Percentiles rank a stretch among this genome's conserved stretches.
These are phyloP conservation scores for Eupithecia vulgata DNA, from an alignment of 2,888 invertebrate species.

Conservation along the genomic window DNA sequence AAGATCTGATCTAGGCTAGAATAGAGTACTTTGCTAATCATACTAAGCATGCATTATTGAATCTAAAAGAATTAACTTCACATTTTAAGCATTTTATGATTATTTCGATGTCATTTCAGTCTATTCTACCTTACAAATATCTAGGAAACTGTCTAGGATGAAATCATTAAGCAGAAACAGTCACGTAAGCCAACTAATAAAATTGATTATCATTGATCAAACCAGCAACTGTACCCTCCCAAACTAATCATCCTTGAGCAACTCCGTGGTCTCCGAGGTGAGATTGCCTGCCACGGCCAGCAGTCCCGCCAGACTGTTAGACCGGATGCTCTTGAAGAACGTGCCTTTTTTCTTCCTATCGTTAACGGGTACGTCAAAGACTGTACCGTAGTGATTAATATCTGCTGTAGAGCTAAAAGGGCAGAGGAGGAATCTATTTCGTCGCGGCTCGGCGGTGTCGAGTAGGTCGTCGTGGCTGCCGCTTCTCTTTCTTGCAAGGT, in stretches of 20 bases:
- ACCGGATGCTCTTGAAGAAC: slow-evolving; percentile 67
- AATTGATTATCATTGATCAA: not conserved
- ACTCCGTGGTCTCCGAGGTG: slow-evolving; percentile 66
- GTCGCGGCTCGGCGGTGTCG: slow-evolving; percentile 59
- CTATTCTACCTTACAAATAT: not conserved
- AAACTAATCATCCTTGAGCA: slow-evolving; percentile 66
- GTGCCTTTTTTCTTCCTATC: slow-evolving; percentile 56
- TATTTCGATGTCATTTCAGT: not conserved
- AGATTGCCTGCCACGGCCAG: slow-evolving; percentile 60
- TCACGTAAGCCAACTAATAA: not conserved
- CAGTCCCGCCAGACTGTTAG: slow-evolving; percentile 68
- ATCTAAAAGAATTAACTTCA: not conserved
- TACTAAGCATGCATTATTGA: not conserved
- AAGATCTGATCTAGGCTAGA: not conserved
- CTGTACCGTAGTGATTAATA: slow-evolving; percentile 84
- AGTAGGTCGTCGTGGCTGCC: slow-evolving; percentile 74
- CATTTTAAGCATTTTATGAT: not conserved
- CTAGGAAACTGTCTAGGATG: not conserved
- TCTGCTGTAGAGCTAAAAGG: slow-evolving; percentile 79
- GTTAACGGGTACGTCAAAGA: slow-evolving; percentile 67
- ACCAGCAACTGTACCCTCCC: slow-evolving; percentile 24
- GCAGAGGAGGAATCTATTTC: slow-evolving; percentile 75
- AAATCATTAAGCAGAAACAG: not conserved
- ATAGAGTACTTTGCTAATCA: not conserved
- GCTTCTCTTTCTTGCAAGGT: slow-evolving; percentile 63